These are phyloP conservation scores for Leptoteleia sp. DNA, from an alignment of 1,140 invertebrate genomes.

Conservation along the genomic window DNA sequence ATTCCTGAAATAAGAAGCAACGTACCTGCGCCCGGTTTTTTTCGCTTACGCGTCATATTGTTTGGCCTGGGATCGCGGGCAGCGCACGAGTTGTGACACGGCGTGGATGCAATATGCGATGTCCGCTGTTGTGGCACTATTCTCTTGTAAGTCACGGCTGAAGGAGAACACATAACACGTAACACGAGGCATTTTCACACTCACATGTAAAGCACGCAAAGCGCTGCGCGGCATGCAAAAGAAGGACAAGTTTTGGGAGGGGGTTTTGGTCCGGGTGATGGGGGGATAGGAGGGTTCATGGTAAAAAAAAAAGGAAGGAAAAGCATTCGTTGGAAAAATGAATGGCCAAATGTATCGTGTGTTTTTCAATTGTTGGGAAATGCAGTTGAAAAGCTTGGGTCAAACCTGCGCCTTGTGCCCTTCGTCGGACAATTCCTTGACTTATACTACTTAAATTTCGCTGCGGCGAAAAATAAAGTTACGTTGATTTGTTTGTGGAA, in stretches of 20 bases:
- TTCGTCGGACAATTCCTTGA: too few relatives aligned
- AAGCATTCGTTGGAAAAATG: too few relatives aligned
- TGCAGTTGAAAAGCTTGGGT: too few relatives aligned
- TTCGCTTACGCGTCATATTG: constrained; percentile 85
- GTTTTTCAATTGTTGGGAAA: too few relatives aligned
- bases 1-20: constrained; percentile 53
- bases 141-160: constrained; percentile 81
- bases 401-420: too few relatives aligned
- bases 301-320: too few relatives aligned
- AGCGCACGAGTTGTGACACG: constrained; percentile 43
- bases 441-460: too few relatives aligned
- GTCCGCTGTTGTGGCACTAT: constrained; percentile 76
- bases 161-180: constrained; percentile 71
- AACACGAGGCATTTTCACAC: constrained; percentile 69
- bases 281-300: not conserved
- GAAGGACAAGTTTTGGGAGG: constrained; percentile 23
- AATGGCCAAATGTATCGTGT: too few relatives aligned
- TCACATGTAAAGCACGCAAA: constrained; percentile 68
- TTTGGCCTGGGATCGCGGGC: constrained; percentile 68
- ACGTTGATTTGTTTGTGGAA: too few relatives aligned
- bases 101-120: constrained; percentile 67
- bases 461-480: too few relatives aligned
- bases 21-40: constrained; percentile 88
- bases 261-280: not conserved
- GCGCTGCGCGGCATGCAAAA: constrained; percentile 61